Evolutionary conservation across 1,140 invertebrate species (phyloP).

Genomic region (Tribolium madens): DNA sequence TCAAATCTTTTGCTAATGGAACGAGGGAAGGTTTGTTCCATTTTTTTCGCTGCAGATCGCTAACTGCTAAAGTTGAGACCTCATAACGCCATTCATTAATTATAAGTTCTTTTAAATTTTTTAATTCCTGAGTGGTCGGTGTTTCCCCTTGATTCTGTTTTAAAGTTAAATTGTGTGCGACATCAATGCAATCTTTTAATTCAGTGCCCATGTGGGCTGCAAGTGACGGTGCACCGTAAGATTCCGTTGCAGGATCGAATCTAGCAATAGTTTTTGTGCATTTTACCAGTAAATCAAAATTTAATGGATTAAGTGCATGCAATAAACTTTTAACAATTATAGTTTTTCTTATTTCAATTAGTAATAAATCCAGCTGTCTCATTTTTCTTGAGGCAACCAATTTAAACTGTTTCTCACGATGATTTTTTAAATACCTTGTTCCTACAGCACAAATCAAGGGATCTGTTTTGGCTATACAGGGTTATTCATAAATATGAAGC

Average conservation of each 20-base stretch:
- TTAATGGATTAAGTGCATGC: constrained; percentile 12
- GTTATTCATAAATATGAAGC: too few species aligned
- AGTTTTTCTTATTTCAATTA: constrained; percentile 26
- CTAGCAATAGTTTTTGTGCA: constrained; percentile 10
- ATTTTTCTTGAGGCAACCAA: constrained; percentile 39
- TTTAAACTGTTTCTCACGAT: constrained; percentile 29
- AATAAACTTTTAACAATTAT: background rate
- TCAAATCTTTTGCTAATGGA: too few species aligned
- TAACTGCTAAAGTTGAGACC: constrained; percentile 25
- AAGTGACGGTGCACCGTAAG: constrained; percentile 35
- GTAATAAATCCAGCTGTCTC: constrained; percentile 1
- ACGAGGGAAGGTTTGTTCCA: constrained; percentile 25
- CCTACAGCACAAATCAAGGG: constrained; percentile 31
- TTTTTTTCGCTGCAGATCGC: constrained; percentile 26
- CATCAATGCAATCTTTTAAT: constrained; percentile 35
- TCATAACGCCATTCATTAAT: constrained; percentile 4
- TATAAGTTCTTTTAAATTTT: constrained; percentile 10
- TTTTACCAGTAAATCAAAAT: constrained; percentile 8
- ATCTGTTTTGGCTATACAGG: constrained; percentile 36
- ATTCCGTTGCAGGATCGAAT: constrained; percentile 8
- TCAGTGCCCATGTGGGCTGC: constrained; percentile 1
- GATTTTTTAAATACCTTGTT: constrained; percentile 16
- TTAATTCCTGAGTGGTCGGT: background rate
- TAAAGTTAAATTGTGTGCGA: constrained; percentile 1
- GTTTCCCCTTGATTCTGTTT: background rate